Evolutionary conservation across 2,797 vertebrate species (phyloP).

Genomic region (Paedocypris micromegethes): DNA sequence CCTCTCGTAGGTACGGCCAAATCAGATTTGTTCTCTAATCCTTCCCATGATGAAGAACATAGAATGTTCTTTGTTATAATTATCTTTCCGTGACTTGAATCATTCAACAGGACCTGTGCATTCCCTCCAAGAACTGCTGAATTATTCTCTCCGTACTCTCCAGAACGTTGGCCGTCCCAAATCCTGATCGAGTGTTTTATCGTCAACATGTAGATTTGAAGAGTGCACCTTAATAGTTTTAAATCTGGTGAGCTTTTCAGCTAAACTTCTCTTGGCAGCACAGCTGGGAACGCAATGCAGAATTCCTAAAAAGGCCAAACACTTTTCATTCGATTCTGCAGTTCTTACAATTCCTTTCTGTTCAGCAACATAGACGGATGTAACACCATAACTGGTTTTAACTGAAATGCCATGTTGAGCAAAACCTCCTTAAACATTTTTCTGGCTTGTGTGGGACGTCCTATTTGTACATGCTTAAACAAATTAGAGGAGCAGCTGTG

Average conservation of each 20-base stretch:
- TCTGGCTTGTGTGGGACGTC: conserved; percentile 66
- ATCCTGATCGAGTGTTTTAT: not conserved
- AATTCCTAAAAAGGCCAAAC: conserved; percentile 40
- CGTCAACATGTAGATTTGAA: not conserved
- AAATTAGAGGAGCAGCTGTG: conserved; percentile 75
- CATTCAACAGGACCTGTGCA: conserved; percentile 22
- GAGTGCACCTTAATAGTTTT: not conserved
- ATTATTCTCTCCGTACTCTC: conserved; percentile 15
- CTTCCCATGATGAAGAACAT: conserved; percentile 27
- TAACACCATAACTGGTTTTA: too few relatives aligned
- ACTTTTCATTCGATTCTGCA: conserved; percentile 34
- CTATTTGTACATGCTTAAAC: conserved; percentile 76
- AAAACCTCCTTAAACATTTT: conserved; percentile 74
- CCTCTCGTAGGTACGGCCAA: conserved; percentile 17
- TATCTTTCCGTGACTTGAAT: conserved; percentile 37
- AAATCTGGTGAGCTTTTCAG: not conserved
- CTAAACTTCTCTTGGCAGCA: not conserved
- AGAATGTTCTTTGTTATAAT: conserved; percentile 34
- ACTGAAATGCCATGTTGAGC: conserved; percentile 71
- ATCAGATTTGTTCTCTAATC: conserved; percentile 31
- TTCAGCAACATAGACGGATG: conserved; percentile 45
- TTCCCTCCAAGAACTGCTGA: conserved; percentile 33
- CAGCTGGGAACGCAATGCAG: conserved; percentile 14
- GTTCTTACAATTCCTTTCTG: conserved; percentile 59
- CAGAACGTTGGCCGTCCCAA: conserved; percentile 27